A percentile compares a stretch with the other conserved stretches of the same genome.
Evolutionary conservation across 2,113 vertebrate species (phyloP).

Genomic region (Catharus minimus): DNA sequence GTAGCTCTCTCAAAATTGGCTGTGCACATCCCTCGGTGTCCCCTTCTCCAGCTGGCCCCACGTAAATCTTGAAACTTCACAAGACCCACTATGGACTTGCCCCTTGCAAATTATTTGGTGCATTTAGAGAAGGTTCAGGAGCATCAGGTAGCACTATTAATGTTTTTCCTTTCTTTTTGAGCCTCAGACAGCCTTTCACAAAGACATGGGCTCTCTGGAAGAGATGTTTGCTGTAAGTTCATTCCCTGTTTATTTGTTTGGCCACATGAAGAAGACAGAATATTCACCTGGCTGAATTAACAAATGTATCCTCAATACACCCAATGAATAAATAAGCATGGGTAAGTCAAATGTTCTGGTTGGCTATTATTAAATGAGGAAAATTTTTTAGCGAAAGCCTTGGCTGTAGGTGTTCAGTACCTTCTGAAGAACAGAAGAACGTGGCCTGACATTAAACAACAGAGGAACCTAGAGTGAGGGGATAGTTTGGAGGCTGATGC

Average conservation of each 20-base stretch:
- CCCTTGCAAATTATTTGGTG: background rate
- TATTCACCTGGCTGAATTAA: background rate
- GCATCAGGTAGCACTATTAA: background rate
- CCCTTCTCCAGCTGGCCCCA: background rate
- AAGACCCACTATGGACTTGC: fast-evolving
- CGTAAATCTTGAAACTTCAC: background rate
- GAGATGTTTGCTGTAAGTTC: background rate
- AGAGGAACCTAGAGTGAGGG: background rate
- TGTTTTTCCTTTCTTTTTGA: background rate
- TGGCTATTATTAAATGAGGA: background rate
- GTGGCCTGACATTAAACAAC: background rate
- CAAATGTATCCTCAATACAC: background rate
- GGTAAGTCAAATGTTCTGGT: background rate
- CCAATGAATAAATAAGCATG: background rate
- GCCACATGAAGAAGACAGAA: background rate
- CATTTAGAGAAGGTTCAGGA: background rate
- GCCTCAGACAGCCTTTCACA: background rate
- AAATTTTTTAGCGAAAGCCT: background rate
- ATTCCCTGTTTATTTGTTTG: background rate
- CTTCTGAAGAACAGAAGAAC: background rate
- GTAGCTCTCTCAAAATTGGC: background rate
- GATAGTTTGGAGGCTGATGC: background rate
- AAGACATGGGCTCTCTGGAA: background rate
- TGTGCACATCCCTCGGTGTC: background rate
- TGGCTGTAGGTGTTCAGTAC: background rate